Base-by-base conservation (phyloP, 2,797 vertebrate species). In the Enteromius trimaculatus region DNA sequence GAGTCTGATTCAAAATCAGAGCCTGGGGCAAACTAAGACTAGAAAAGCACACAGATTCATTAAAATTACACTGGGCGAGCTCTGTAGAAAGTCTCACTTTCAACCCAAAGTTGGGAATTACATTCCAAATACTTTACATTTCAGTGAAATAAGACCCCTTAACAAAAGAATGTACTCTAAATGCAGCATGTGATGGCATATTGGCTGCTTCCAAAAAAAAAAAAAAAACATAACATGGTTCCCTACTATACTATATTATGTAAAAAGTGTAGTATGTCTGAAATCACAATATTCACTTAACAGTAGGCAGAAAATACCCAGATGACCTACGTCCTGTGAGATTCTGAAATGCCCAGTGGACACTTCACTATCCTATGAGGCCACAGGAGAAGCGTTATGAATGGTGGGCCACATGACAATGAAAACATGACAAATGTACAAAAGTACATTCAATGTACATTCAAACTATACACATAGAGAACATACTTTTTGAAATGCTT, bases 1-100 rank as follows among this genome's bases (percentile, higher is more conserved):
- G 49, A 85, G 51, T 66, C 65, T 69, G n/a, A 39, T 64, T 82
- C 66, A 82, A 62, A 81, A 78, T 77, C 82, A 82, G 55, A 72
- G 72, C 55, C 72, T 23, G 19, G 65, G 53, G 77, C 60, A 34
- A 69, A 68, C 42, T 34, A 42, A 80, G 65, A 78, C 64, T 37
- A 66, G 31, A 84, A 26, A 26, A 76, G 51, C 39, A 70, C 34
- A 79, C 44, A 29, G 31, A 68, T 62, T 76, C 70, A 49, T 84
- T 78, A 23, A 81, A 64, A 23, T 39, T 70, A 29, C 17, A 69
- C 19, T 69, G 39, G 39, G 8, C 23, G 42, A 37, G n/a, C 29
- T 80, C 53, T 53, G 53, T 68, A 47, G 23, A 79, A 77, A 72
- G 37, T 62, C 47, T 69, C n/a, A 60, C 72, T 84, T 44, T 58